Percentiles rank a stretch among this genome's conserved stretches.
Conservation (phyloP, 2,888 invertebrate species). For the Coelinius sp. region DNA sequence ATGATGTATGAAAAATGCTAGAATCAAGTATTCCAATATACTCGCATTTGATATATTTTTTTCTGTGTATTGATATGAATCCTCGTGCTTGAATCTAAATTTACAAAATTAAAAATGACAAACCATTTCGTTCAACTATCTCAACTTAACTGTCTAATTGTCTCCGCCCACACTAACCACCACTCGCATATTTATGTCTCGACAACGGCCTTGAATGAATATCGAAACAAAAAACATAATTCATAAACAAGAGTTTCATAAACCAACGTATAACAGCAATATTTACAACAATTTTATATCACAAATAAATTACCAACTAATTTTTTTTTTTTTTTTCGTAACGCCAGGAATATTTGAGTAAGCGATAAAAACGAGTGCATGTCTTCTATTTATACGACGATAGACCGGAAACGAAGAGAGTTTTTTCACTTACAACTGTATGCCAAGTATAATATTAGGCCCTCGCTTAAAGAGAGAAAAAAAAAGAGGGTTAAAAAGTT, state of each 20-base stretch:
- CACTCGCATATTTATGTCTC: slow-evolving; percentile 50
- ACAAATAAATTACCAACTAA: not conserved
- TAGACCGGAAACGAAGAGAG: slow-evolving; percentile 19
- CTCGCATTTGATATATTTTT: no score
- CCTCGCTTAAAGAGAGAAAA: not conserved
- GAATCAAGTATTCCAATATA: no score
- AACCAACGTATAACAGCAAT: not conserved
- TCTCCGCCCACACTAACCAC: slow-evolving; percentile 52
- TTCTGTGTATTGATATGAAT: no score
- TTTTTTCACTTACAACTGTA: slow-evolving; percentile 16
- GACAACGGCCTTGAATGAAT: slow-evolving; percentile 51
- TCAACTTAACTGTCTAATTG: slow-evolving; percentile 53
- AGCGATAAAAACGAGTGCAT: slow-evolving; percentile 15
- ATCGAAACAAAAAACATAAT: slow-evolving; percentile 36
- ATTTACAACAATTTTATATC: not conserved
- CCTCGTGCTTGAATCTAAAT: slow-evolving; percentile 59
- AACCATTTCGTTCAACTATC: slow-evolving; percentile 48
- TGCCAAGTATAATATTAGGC: slow-evolving; percentile 15
- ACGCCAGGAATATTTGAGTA: not conserved
- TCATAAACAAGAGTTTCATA: slow-evolving; percentile 31
- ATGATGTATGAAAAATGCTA: no score
- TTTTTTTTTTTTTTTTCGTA: not conserved
- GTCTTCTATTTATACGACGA: slow-evolving; percentile 12
- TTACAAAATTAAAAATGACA: slow-evolving; percentile 55
- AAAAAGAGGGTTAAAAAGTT: not conserved